Evolutionary conservation across 2,888 invertebrate species (phyloP), one percentile per base, ranked within the genome.

Genomic region (Gymnosoma rotundatum): DNA sequence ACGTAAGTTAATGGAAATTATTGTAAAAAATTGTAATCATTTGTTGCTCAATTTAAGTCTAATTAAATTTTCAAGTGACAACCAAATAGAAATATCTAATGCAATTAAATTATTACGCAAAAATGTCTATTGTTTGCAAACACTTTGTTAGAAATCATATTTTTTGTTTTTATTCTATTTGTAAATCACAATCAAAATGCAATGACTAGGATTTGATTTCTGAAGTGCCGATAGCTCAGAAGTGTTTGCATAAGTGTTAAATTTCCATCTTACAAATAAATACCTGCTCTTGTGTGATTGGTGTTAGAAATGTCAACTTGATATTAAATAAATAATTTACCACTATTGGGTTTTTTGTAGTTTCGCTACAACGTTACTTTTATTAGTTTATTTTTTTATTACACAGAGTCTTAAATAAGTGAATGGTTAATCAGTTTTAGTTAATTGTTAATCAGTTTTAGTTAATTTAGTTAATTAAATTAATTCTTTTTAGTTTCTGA

Each of bases 1-100:
- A 87, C 89, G 91, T 91, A 88, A 91, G 90, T 89, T 52, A 63
- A 50, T 42, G 56, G 10, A 18, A 32, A 74, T 61, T 42, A 38
- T 21, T 52, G n/a, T 21, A 36, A 10, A 70, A 70, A 72, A 72
- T 63, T 69, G 45, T 56, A 32, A 54, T 54, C 42, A 56, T 58
- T 61, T 63, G 32, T 45, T 32, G 25, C 54, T 70, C 54, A 54
- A 70, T 61, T 69, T 45, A n/a, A 66, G 14, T 32, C 56, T 61
- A 60, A 73, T 79, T 73, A 73, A 20, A 60, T 45, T 67, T 79
- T 78, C 60, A 67, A 79, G 79, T 79, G 79, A 45, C 66, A 60
- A 66, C 25, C 66, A 79, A 79, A 79, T 60, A 73, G 20, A 52
- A 25, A 32, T 67, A 16, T n/a, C 32, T 52, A 12, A 12, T 25